Percentiles rank a stretch among this genome's conserved stretches.
These are phyloP conservation scores for Sebastes cheni DNA, from an alignment of 2,797 vertebrate species.

Conservation along the genomic window DNA sequence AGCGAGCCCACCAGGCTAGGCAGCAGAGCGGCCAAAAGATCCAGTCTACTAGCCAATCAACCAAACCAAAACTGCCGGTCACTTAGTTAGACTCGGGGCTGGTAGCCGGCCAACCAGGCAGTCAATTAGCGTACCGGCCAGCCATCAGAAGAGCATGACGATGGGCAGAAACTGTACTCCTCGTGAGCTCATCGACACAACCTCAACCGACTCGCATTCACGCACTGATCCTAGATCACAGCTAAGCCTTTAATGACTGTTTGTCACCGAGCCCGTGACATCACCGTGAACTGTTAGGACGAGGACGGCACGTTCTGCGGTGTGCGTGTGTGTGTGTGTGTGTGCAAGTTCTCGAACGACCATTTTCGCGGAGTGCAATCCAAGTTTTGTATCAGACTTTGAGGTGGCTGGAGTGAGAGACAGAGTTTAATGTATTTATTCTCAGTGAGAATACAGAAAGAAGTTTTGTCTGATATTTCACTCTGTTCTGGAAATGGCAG, in stretches of 20 bases:
- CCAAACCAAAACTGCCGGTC: constrained; percentile 11
- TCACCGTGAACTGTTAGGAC: constrained; percentile 65
- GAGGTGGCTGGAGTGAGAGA: constrained; percentile 14
- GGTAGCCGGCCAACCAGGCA: constrained; percentile 4
- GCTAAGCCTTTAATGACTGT: constrained; percentile 82
- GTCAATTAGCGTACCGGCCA: constrained; percentile 17
- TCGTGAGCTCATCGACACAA: constrained; percentile 72
- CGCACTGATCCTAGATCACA: constrained; percentile 79
- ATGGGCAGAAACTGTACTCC: constrained; percentile 65
- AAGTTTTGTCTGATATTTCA: constrained; percentile 56
- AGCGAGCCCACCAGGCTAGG: constrained; percentile 54
- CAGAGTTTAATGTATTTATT: constrained; percentile 14
- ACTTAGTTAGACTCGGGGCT: background rate
- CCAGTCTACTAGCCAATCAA: constrained; percentile 43
- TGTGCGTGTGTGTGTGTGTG: background rate
- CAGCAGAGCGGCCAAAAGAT: constrained; percentile 25
- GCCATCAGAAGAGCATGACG: constrained; percentile 36
- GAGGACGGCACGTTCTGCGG: constrained; percentile 66
- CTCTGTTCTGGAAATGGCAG: constrained; percentile 45
- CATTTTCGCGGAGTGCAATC: constrained; percentile 10
- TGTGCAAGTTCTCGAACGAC: constrained; percentile 24
- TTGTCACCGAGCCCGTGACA: constrained; percentile 81
- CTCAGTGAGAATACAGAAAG: constrained; percentile 29
- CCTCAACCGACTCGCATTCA: constrained; percentile 56
- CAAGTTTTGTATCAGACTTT: constrained; percentile 28